Percentiles rank a stretch among this genome's conserved stretches.
phyloP scores from a whole-genome alignment of 2,113 vertebrate species.

The Pollimyrus isidori region DNA sequence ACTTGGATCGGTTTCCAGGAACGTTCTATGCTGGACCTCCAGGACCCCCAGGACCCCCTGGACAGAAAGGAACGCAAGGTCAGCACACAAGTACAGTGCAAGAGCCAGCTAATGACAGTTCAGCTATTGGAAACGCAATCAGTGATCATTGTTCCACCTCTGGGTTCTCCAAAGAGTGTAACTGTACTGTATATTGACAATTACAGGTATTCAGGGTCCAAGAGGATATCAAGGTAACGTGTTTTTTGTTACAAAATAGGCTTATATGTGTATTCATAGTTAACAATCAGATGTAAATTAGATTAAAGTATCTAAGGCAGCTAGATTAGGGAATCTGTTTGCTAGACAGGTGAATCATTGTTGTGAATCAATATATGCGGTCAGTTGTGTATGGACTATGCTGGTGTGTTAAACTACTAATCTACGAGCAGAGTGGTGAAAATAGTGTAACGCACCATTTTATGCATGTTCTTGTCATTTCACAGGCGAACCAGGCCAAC shows the following conservation, averaged over 20 bases:
- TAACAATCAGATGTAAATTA: background rate
- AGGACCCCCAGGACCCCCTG: constrained; percentile 67
- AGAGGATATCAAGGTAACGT: constrained; percentile 69
- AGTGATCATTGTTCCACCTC: background rate
- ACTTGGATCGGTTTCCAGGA: constrained; percentile 52
- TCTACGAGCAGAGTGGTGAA: background rate
- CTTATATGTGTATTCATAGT: background rate
- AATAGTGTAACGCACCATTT: background rate
- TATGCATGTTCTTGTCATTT: background rate
- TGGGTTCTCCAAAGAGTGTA: background rate
- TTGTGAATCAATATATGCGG: background rate
- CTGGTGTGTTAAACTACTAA: background rate
- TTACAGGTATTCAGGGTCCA: constrained; percentile 64
- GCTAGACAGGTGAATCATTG: background rate
- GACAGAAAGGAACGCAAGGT: constrained; percentile 73
- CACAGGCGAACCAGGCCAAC: constrained; percentile 68
- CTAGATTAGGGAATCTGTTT: background rate
- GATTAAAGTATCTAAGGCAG: background rate
- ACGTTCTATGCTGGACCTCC: constrained; percentile 58
- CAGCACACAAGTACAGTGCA: background rate
- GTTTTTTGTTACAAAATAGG: background rate
- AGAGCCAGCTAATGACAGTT: background rate
- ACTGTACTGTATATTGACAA: background rate
- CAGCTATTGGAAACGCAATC: background rate
- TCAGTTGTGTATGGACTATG: background rate